Evolutionary conservation across 37 sponge, comb jelly and placozoan genomes (phyloP).

Genomic region (Corticium candelabrum): DNA sequence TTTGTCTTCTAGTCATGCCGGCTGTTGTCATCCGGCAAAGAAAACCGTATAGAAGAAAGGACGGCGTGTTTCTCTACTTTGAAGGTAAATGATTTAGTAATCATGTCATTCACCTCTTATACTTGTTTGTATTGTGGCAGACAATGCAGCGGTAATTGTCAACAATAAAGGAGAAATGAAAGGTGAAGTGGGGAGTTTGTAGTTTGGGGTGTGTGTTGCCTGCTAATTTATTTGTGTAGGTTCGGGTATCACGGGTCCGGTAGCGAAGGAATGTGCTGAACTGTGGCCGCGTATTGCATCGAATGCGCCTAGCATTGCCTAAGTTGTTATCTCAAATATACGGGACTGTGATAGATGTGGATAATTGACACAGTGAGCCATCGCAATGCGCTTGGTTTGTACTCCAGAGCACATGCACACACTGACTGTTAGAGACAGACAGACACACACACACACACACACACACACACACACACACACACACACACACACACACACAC

Average conservation of each 20-base stretch:
- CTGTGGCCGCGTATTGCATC: constrained; percentile 96
- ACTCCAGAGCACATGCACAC: constrained; percentile 31
- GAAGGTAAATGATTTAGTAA: constrained; percentile 58
- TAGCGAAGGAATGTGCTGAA: constrained; percentile 99
- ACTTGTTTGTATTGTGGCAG: constrained; percentile 18
- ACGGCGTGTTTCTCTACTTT: constrained; percentile 86
- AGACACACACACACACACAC: background rate
- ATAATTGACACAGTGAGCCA: too few relatives aligned
- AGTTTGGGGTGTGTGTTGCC: background rate
- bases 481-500: too few relatives aligned
- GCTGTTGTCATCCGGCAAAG: constrained; percentile 92
- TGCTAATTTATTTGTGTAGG: constrained; percentile 38
- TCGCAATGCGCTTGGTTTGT: constrained; percentile 8
- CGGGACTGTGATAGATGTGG: background rate
- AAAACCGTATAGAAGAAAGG: constrained; percentile 87
- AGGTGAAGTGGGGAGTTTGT: constrained; percentile 30
- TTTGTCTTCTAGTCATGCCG: constrained; percentile 56
- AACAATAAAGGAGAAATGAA: constrained; percentile 99
- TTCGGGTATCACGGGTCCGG: constrained; percentile 91
- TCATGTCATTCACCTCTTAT: background rate
- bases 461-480: too few relatives aligned
- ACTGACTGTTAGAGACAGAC: constrained; percentile 13
- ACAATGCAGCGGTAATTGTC: constrained; percentile 98
- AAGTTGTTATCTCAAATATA: background rate
- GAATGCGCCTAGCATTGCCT: constrained; percentile 90